These are phyloP conservation scores for Netelia virgata DNA, from an alignment of 2,888 invertebrate genomes.

Conservation along the genomic window DNA sequence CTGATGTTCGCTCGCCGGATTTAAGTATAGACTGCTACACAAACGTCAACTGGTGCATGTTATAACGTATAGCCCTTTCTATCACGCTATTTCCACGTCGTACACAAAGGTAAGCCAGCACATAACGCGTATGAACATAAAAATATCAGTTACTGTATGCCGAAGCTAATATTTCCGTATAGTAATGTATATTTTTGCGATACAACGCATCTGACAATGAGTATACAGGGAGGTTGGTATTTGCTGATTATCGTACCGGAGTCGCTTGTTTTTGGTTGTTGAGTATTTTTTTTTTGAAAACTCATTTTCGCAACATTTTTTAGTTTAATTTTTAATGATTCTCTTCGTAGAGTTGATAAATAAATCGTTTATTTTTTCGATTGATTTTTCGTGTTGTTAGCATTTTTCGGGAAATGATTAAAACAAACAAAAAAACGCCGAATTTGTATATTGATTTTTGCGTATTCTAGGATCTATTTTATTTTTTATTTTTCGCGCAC, in stretches of 20 bases:
- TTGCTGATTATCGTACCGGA: neutral
- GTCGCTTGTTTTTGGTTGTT: too few species aligned
- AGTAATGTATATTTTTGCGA: constrained; percentile 27
- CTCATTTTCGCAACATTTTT: too few species aligned
- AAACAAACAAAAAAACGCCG: too few species aligned
- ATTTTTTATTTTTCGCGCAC: too few species aligned
- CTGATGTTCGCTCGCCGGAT: constrained; percentile 27
- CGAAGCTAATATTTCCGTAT: constrained; percentile 9
- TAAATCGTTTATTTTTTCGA: too few species aligned
- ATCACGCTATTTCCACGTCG: neutral
- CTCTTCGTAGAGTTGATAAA: too few species aligned
- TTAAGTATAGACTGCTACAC: constrained; percentile 15
- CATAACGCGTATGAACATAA: constrained; percentile 10
- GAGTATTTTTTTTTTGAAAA: too few species aligned
- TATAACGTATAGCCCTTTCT: constrained; percentile 8
- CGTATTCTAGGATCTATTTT: too few species aligned
- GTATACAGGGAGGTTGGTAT: constrained; percentile 20
- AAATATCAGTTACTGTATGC: constrained; percentile 32
- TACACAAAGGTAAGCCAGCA: constrained; percentile 11
- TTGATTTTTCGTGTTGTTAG: too few species aligned
- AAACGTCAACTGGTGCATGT: constrained; percentile 22
- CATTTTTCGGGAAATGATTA: too few species aligned
- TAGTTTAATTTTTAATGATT: too few species aligned
- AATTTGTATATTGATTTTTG: too few species aligned
- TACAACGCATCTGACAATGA: constrained; percentile 14